Base-by-base conservation (phyloP, 2,888 invertebrate genomes). In the Exocentrus adspersus region DNA sequence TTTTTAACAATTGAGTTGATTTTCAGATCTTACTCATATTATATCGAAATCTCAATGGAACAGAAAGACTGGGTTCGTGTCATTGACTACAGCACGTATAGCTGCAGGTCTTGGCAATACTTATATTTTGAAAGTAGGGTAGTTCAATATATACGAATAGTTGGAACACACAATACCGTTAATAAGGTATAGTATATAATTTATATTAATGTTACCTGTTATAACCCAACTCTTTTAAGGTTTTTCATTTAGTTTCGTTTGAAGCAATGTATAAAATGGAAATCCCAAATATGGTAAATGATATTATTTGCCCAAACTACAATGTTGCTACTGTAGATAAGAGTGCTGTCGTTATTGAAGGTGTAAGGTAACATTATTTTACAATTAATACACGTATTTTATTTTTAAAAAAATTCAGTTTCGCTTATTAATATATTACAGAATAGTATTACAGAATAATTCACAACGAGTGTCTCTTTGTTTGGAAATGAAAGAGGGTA, bases 81-180 rank as follows among this genome's bases (percentile, higher is more conserved):
- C 58, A 88, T 98, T 66, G 98, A 99, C 84, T 93, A 98, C 85
- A 92, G 93, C 69, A 86, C 89, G 70, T 97, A 93, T 85, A 91
- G 92, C 80, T 99, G 99, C 81, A 90, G 99, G 64, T 97, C 97
- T 14, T 97, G 96, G 95, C 99, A 99, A 85, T 91, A 90, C 80
- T 87, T 99, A 51, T 97, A 94, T 85, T 99, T 99, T 84, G 88
- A 90, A 72, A 88, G 93, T 30, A 84, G 94, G 63, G 97, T 98
- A 57, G 94, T 97, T 66, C 92, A 91, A 83, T 94, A 88, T 81
- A 90, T 94, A 72, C 88, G 89, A 73, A 84, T 93, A 64, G 89
- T 92, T 57, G 98, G 98, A 73, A 97, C 97, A 16, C 92, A 95
- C 82, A 98, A 98, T 82, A 96, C 97, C 12, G 94, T 95, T 20